A percentile compares a stretch with the other conserved stretches of the same genome.
Evolutionary conservation across 2,797 vertebrate genomes (phyloP).

Genomic region (Chanos chanos): DNA sequence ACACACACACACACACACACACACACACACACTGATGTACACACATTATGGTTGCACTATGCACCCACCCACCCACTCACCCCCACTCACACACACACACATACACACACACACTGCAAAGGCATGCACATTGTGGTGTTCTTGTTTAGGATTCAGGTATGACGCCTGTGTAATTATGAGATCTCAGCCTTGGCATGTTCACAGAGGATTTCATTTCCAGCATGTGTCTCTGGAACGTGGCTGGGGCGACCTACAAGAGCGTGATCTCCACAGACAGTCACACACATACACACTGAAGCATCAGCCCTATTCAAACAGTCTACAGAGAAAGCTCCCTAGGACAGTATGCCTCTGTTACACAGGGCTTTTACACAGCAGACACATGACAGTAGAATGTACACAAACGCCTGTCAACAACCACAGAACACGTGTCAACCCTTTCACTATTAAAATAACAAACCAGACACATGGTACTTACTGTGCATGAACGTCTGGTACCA

Average conservation of each 20-base stretch:
- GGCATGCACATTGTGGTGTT: conserved; percentile 3
- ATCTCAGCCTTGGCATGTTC: no score
- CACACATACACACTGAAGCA: background rate
- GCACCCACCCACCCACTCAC: background rate
- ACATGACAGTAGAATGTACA: background rate
- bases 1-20: background rate
- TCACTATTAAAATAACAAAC: no score
- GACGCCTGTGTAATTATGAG: no score
- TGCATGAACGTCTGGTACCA: no score
- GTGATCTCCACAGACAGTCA: background rate
- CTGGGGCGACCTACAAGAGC: no score
- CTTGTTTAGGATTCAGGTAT: conserved; percentile 50
- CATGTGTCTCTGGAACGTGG: no score
- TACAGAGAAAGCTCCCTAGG: background rate
- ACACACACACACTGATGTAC: background rate
- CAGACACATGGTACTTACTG: no score
- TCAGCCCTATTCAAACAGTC: background rate
- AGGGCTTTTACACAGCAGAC: background rate
- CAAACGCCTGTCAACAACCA: no score
- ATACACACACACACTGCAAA: background rate
- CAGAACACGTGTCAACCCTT: no score
- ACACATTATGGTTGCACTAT: no score
- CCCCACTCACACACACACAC: background rate
- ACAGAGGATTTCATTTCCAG: no score
- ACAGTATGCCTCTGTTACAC: background rate